Conservation (phyloP, 2,888 invertebrate species). For the Disparrhopalites patrizii region DNA sequence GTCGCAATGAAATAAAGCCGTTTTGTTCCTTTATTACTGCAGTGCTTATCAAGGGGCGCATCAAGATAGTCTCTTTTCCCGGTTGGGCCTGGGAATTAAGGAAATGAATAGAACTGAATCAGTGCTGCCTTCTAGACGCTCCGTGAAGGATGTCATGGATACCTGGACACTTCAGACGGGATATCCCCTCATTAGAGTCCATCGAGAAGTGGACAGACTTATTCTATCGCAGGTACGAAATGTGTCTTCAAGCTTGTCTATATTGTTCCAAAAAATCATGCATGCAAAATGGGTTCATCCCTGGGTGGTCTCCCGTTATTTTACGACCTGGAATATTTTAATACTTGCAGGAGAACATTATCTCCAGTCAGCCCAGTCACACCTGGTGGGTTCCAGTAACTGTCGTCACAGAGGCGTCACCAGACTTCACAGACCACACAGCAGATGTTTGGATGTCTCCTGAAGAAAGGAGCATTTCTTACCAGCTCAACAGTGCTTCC, state of each 20-base stretch:
- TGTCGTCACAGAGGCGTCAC: conserved; percentile 8
- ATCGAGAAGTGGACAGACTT: not conserved
- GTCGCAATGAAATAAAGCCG: too few relatives aligned
- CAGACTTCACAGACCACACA: not conserved
- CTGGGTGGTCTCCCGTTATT: too few relatives aligned
- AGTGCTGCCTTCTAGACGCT: conserved; percentile 19
- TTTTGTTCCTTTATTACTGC: not conserved
- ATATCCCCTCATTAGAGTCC: conserved; percentile 35
- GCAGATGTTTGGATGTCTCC: conserved; percentile 16
- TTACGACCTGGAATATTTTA: too few relatives aligned
- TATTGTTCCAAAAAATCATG: too few relatives aligned
- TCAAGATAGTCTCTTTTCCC: conserved; percentile 38
- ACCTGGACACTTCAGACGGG: conserved; percentile 38
- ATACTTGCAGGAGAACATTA: conserved; percentile 22
- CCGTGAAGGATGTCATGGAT: conserved; percentile 39
- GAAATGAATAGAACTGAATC: not conserved
- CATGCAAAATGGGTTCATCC: too few relatives aligned
- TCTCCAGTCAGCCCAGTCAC: conserved; percentile 3
- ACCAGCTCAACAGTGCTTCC: not conserved
- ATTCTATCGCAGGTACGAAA: conserved; percentile 13
- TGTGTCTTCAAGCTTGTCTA: not conserved
- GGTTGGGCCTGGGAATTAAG: conserved; percentile 28
- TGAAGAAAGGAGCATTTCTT: not conserved
- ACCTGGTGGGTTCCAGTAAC: conserved; percentile 21
- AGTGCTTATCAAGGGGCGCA: conserved; percentile 12